Evolutionary conservation across 2,797 vertebrate genomes (phyloP).

Genomic region (Threskiornis aethiopicus): DNA sequence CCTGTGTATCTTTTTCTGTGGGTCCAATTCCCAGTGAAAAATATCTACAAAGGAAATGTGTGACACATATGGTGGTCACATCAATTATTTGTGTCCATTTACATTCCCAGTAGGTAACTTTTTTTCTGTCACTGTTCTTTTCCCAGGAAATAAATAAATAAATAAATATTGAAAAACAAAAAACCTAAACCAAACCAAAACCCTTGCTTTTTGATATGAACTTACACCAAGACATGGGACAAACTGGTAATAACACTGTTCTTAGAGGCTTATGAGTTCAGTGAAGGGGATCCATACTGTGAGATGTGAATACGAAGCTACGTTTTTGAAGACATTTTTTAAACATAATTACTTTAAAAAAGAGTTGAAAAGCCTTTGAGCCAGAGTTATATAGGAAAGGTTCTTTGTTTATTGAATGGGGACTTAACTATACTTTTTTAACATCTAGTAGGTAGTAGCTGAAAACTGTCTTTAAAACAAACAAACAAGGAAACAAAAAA

Average conservation of each 20-base stretch:
- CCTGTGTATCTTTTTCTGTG: not conserved
- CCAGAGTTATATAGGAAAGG: not conserved
- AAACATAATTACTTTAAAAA: not conserved
- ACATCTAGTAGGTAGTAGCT: not conserved
- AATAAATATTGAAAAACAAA: not conserved
- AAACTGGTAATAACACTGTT: not conserved
- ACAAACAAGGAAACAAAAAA: not conserved
- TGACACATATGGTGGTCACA: not conserved
- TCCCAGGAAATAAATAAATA: not conserved
- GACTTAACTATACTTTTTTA: not conserved
- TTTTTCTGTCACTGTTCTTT: not conserved
- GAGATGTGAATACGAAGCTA: not conserved
- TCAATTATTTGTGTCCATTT: not conserved
- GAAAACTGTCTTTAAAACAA: not conserved
- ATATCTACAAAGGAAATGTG: not conserved
- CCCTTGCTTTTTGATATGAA: not conserved
- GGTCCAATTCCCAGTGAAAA: not conserved
- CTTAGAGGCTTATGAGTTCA: not conserved
- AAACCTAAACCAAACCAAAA: not conserved
- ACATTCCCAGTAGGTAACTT: not conserved
- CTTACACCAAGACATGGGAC: not conserved
- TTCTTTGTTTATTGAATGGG: not conserved
- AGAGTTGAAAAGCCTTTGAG: not conserved
- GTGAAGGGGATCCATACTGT: not conserved
- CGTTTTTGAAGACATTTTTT: not conserved